Conservation (phyloP, 1,140 invertebrate species). For the Belonocnema kinseyi region DNA sequence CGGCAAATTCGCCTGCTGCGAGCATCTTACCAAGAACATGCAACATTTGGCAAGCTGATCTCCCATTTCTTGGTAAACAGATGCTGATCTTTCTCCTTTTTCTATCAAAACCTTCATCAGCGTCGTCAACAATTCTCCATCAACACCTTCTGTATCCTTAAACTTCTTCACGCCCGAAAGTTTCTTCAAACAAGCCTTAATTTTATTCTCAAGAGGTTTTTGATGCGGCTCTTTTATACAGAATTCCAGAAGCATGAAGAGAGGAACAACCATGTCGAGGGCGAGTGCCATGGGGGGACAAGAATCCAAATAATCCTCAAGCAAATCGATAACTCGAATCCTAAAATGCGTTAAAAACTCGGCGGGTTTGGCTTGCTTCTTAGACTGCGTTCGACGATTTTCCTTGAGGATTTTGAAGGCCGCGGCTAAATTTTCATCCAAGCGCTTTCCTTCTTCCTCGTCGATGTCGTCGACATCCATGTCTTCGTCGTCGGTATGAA, state of each 20-base stretch:
- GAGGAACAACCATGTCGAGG: constrained; percentile 81
- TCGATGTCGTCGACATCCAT: constrained; percentile 85
- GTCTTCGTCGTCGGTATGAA: constrained; percentile 81
- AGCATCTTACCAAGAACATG: constrained; percentile 80
- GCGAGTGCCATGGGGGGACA: constrained; percentile 80
- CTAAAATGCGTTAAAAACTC: constrained; percentile 83
- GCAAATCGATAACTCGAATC: constrained; percentile 81
- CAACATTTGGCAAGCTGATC: constrained; percentile 81
- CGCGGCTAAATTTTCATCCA: constrained; percentile 82
- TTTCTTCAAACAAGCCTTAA: constrained; percentile 79
- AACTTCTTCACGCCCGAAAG: constrained; percentile 80
- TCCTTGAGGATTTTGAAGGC: constrained; percentile 83
- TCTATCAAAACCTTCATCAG: constrained; percentile 76
- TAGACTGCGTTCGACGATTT: constrained; percentile 77
- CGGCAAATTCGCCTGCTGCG: constrained; percentile 68
- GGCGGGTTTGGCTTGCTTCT: constrained; percentile 81
- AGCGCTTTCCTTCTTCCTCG: constrained; percentile 84
- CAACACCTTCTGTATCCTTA: constrained; percentile 76
- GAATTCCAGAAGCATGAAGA: constrained; percentile 81
- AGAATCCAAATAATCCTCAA: constrained; percentile 83
- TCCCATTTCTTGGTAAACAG: constrained; percentile 81
- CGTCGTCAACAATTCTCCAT: constrained; percentile 77
- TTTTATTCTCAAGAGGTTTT: constrained; percentile 79
- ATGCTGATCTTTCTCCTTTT: constrained; percentile 79
- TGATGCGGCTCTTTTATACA: constrained; percentile 82